Conservation (phyloP, 2,797 vertebrate genomes). For the Manis crassicaudata region DNA sequence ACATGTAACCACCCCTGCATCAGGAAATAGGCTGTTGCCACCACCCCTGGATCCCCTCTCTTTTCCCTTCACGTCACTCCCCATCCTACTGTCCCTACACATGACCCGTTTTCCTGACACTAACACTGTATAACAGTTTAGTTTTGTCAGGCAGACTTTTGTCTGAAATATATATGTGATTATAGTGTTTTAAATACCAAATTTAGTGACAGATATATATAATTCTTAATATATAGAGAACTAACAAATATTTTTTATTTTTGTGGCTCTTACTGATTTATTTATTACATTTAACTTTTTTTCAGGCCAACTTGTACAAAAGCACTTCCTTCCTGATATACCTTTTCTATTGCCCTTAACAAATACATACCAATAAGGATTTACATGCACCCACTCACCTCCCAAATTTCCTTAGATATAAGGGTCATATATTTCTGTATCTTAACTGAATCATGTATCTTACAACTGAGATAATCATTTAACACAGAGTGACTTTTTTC, state of each 20-base stretch:
- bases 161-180: neutral
- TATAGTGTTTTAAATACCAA: slow-evolving; percentile 32
- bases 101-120: neutral
- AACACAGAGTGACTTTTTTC: neutral
- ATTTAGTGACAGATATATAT: neutral
- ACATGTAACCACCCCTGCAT: neutral
- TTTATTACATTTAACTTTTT: slow-evolving; percentile 24
- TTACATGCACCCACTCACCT: neutral
- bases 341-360: neutral
- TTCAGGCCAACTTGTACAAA: neutral
- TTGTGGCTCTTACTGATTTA: neutral
- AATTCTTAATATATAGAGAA: neutral
- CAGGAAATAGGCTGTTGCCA: neutral
- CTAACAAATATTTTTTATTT: neutral
- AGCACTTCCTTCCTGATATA: neutral
- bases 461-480: neutral
- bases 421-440: neutral
- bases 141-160: neutral
- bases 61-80: neutral
- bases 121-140: neutral
- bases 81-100: neutral
- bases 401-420: neutral
- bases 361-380: neutral
- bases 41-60: neutral
- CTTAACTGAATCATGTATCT: neutral